Percentiles rank a stretch among this genome's conserved stretches.
These are phyloP conservation scores for Palaemon carinicauda DNA, from an alignment of 1,140 invertebrate species.

Conservation along the genomic window DNA sequence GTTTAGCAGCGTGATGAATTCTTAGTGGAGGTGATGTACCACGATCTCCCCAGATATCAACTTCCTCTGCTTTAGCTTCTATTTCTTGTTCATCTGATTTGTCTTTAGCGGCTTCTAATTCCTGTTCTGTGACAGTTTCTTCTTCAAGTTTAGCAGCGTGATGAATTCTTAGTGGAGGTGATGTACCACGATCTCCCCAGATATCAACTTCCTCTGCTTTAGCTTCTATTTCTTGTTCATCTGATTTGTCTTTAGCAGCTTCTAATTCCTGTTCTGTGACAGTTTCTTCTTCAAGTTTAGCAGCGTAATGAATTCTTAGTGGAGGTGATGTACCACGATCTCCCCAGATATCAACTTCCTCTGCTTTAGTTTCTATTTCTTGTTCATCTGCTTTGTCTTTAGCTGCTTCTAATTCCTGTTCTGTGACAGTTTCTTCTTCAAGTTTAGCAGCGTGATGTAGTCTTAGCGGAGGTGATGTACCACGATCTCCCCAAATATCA, in stretches of 20 bases:
- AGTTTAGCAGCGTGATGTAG: background rate
- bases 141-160: too few species aligned
- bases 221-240: too few species aligned
- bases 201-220: too few species aligned
- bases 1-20: too few species aligned
- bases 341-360: conserved; percentile 22
- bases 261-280: background rate
- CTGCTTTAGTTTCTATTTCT: background rate
- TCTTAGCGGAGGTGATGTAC: background rate
- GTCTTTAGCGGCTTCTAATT: too few species aligned
- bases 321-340: conserved; percentile 16
- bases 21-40: too few species aligned
- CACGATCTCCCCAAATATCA: background rate
- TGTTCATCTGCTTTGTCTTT: background rate
- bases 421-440: background rate
- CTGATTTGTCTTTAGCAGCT: background rate
- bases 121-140: background rate
- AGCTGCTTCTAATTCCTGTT: background rate
- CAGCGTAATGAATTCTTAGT: background rate
- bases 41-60: background rate
- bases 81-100: background rate
- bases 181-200: too few species aligned
- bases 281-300: background rate
- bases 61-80: background rate
- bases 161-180: too few species aligned